phyloP scores from a whole-genome alignment of 2,113 vertebrate genomes.

The Ammodramus savannarum region DNA sequence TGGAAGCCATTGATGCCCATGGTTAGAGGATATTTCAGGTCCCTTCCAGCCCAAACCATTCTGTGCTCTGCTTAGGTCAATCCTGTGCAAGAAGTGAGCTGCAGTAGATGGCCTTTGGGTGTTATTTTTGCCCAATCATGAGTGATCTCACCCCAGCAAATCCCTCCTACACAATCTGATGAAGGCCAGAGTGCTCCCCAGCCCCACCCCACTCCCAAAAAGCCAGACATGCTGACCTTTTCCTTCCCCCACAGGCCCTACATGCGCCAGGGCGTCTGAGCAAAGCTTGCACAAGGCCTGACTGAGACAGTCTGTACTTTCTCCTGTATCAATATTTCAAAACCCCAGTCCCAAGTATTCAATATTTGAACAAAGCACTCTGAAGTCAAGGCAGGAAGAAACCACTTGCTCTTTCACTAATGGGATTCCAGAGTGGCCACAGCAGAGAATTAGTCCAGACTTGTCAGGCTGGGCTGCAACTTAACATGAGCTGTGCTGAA shows the following conservation, averaged over 20 bases:
- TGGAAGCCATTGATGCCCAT: neutral
- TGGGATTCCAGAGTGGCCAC: neutral
- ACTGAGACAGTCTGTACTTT: neutral
- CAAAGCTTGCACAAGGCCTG: neutral
- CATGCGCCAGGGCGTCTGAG: accelerated
- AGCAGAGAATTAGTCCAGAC: neutral
- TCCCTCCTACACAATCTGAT: neutral
- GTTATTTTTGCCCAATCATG: neutral
- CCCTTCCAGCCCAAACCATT: neutral
- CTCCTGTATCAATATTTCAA: neutral
- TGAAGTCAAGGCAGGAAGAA: neutral
- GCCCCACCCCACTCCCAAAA: neutral
- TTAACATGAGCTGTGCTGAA: neutral
- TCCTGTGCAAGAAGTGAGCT: neutral
- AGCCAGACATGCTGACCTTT: neutral
- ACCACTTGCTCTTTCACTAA: neutral
- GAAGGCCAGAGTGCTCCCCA: neutral
- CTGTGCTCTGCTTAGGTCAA: neutral
- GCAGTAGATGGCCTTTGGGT: neutral
- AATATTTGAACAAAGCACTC: neutral
- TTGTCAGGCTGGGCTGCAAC: neutral
- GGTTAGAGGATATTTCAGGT: neutral
- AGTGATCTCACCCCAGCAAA: neutral
- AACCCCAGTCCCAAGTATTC: neutral
- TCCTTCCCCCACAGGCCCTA: neutral